Conservation (phyloP, 64 coral and sea anemone genomes). For the Pocillopora verrucosa region DNA sequence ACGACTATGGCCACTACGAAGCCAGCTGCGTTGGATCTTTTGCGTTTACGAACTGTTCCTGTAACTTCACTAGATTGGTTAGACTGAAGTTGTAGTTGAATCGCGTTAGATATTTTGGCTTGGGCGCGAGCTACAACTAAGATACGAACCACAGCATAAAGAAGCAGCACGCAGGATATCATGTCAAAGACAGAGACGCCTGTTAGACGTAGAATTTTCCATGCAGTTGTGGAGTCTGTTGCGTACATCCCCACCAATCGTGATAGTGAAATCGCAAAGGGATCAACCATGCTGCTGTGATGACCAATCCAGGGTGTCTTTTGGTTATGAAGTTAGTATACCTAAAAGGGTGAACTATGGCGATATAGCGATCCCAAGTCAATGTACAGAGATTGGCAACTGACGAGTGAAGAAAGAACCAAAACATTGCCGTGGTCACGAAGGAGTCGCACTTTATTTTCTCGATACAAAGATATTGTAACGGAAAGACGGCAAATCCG, state of each 20-base stretch:
- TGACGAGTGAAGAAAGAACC: constrained; percentile 19
- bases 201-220: not conserved
- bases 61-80: not conserved
- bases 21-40: not conserved
- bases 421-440: not conserved
- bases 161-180: not conserved
- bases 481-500: not conserved
- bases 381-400: constrained; percentile 22
- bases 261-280: not conserved
- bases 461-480: not conserved
- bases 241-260: not conserved
- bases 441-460: not conserved
- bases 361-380: constrained; percentile 27
- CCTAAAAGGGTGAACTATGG: constrained; percentile 1
- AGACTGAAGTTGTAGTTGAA: not conserved
- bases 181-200: not conserved
- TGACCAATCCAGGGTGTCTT: not conserved
- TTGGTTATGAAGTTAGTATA: not conserved
- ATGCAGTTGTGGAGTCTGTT: not conserved
- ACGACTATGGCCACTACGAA: not conserved
- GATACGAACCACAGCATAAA: constrained; percentile 1
- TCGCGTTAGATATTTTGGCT: not conserved
- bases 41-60: not conserved
- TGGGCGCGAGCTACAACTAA: not conserved
- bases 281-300: not conserved